These are phyloP conservation scores for Ophonus ardosiacus DNA, from an alignment of 2,888 invertebrate species.

Conservation along the genomic window DNA sequence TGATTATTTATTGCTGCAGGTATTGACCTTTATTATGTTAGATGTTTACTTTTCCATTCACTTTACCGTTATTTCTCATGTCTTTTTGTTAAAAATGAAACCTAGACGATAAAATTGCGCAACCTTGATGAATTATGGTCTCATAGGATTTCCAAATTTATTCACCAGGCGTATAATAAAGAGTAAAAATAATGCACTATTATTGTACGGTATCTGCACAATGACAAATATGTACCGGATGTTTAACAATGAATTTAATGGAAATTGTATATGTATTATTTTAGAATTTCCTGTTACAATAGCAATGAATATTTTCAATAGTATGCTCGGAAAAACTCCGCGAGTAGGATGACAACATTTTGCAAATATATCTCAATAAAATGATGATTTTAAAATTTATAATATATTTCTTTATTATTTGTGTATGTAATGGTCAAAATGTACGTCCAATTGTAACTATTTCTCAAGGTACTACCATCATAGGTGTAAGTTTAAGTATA, in stretches of 20 bases:
- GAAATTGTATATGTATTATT: slow-evolving; percentile 68
- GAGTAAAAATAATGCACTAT: background rate
- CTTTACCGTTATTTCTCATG: too few relatives aligned
- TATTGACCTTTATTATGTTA: too few relatives aligned
- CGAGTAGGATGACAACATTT: slow-evolving; percentile 5
- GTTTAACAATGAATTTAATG: slow-evolving; percentile 70
- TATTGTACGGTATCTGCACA: slow-evolving; percentile 43
- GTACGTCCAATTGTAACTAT: slow-evolving; percentile 76
- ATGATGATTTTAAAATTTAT: slow-evolving; percentile 22
- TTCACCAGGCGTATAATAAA: too few relatives aligned
- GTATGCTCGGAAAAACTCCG: slow-evolving; percentile 21
- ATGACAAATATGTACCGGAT: slow-evolving; percentile 67
- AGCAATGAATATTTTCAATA: slow-evolving; percentile 36
- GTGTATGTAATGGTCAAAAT: slow-evolving; percentile 19
- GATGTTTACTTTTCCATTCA: too few relatives aligned
- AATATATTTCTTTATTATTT: background rate
- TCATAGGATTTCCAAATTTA: too few relatives aligned
- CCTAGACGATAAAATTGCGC: too few relatives aligned
- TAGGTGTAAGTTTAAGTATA: slow-evolving; percentile 77
- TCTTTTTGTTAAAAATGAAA: too few relatives aligned
- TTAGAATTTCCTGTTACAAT: slow-evolving; percentile 57
- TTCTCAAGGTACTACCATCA: slow-evolving; percentile 79
- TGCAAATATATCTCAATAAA: background rate
- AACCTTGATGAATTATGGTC: too few relatives aligned
- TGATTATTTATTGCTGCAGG: too few relatives aligned